Base-by-base conservation (phyloP, 2,888 invertebrate species). In the Oegoconia quadripuncta region DNA sequence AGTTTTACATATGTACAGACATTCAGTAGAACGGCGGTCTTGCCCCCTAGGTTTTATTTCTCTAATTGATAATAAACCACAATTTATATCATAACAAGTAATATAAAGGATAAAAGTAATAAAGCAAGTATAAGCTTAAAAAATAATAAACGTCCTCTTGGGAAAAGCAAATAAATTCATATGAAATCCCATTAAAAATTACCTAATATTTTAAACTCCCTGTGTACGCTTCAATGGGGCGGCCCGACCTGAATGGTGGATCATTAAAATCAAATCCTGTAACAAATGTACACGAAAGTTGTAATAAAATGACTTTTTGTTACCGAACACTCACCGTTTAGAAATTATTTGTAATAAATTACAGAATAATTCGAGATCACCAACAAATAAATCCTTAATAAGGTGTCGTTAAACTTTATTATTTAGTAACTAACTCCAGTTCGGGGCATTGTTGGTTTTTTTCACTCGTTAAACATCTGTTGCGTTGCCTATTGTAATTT, bases 301-400 rank as follows among this genome's bases (percentile, higher is more conserved):
- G 44, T 48, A 42, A 56, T 61, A 67, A 70, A 63, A 61, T n/a
- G n/a, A n/a, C 34, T 34, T 45, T 60, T 74, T 72, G 68, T 72
- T 63, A 53, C 48, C 44, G 39, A 61, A 53, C 59, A 46, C 50
- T 51, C 59, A 51, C 61, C 50, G 54, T 56, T 56, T 58, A 49
- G 54, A 66, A 72, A 75, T 80, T 82, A 86, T 87, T 86, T 79
- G 86, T 87, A 82, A 87, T 86, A 87, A 86, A 86, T 84, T 80
- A 81, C 56, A 62, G 59, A 74, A 82, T 84, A 80, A 82, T 83
- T 83, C 80, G 71, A 34, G 34, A 27, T 14, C 60, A 62, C 69
- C 72, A 74, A 82, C 80, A 80, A 81, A 86, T 87, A 87, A 80
- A 86, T 83, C 72, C 74, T 77, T 86, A 84, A 83, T 86, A 84